Conservation (phyloP, 2,113 vertebrate genomes). For the Passer montanus region DNA sequence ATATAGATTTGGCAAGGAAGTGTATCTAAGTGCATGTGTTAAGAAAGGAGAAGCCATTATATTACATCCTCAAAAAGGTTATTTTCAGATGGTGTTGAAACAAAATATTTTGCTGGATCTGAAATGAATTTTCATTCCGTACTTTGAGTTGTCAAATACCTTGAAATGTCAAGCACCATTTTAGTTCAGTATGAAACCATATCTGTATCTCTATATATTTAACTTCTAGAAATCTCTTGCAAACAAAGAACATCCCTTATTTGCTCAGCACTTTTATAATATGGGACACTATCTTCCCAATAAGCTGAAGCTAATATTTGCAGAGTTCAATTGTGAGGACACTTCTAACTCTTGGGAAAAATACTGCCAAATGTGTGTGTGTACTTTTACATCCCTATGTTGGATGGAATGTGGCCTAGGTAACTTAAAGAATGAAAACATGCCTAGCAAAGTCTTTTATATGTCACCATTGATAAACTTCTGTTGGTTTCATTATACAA, state of each 20-base stretch:
- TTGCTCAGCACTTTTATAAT: conserved; percentile 31
- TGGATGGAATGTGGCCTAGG: not conserved
- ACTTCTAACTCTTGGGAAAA: conserved; percentile 7
- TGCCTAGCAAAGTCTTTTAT: not conserved
- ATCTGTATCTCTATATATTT: conserved; percentile 15
- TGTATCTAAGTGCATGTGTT: not conserved
- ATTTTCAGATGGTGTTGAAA: not conserved
- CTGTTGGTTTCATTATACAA: not conserved
- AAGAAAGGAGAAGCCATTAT: not conserved
- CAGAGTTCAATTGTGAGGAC: not conserved
- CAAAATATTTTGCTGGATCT: not conserved
- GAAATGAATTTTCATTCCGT: not conserved
- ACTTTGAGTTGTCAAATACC: not conserved
- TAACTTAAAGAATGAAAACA: not conserved
- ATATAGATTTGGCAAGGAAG: not conserved
- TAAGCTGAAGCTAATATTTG: conserved; percentile 56
- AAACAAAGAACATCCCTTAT: conserved; percentile 34
- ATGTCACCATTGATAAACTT: not conserved
- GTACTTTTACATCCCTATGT: not conserved
- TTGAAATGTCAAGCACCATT: conserved; percentile 4
- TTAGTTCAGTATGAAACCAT: not conserved
- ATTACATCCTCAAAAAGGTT: not conserved
- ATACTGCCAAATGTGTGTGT: not conserved
- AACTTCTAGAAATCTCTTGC: conserved; percentile 23
- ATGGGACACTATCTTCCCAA: conserved; percentile 14